Conservation (phyloP, 1,140 invertebrate species). For the Pygmarrhopalites habei region DNA sequence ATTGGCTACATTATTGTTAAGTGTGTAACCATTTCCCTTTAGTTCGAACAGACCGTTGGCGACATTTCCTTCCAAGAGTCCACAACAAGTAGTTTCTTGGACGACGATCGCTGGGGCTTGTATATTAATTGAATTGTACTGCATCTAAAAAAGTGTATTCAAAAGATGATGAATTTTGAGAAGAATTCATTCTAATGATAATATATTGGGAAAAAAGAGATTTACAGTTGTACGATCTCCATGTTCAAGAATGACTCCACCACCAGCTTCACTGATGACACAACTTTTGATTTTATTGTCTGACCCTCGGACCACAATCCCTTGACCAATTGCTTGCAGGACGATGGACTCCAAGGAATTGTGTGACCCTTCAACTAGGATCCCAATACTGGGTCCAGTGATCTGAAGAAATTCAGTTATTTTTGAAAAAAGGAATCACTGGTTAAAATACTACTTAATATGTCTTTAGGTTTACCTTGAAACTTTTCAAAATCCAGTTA, state of each 20-base stretch:
- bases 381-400: constrained; percentile 25
- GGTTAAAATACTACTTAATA: too few species aligned
- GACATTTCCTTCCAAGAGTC: constrained; percentile 34
- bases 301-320: constrained; percentile 27
- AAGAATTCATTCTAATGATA: too few species aligned
- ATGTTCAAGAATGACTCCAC: constrained; percentile 34
- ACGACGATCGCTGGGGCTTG: constrained; percentile 35
- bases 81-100: constrained; percentile 31
- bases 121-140: constrained; percentile 39
- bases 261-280: constrained; percentile 36
- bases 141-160: too few species aligned
- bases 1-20: constrained; percentile 34
- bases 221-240: constrained; percentile 7
- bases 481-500: constrained; percentile 34
- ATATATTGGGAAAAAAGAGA: too few species aligned
- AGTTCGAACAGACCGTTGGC: constrained; percentile 33
- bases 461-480: too few species aligned
- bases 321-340: constrained; percentile 26
- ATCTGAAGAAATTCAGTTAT: too few species aligned
- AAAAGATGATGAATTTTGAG: constrained; percentile 14
- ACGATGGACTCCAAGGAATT: constrained; percentile 33
- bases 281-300: constrained; percentile 35
- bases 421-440: too few species aligned
- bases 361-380: constrained; percentile 26
- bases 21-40: constrained; percentile 30